Evolutionary conservation across 2,797 vertebrate species (phyloP), one percentile per base, ranked within the genome.

Genomic region (Pangasius sanitwongsei): DNA sequence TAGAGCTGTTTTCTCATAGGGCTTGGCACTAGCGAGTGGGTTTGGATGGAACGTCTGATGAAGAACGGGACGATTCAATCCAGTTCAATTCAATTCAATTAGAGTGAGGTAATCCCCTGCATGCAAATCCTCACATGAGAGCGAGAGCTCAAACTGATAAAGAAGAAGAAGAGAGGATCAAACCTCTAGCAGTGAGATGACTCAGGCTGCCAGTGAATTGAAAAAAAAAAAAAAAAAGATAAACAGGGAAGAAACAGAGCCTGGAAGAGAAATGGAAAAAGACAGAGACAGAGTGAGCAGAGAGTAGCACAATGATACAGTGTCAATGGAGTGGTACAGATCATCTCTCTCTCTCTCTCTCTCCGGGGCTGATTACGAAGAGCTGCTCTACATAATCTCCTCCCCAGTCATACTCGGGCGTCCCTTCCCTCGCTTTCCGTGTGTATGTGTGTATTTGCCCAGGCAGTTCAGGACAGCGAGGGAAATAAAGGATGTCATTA

Each of bases 401-500:
- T 57, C 55, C 55, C 63, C 86, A 55, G 75, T 63, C 41, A 67
- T 41, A 50, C 55, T 18, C 55, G 4, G 55, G 55, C 18, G 8
- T 48, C 53, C 34, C 18, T 34, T 34, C 55, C 6, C 20, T 2
- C 20, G 3, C 11, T 63, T 16, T 34, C 1, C 20, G 9, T 57
- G 77, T 41, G 16, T 8, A 34, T 57, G 57, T 89, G 82, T 57
- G 3, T 16, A 63, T 31, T 53, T 4, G 34, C 48, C 61, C 67
- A 70, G 31, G 50, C 80, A 85, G 77, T 69, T 69, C 12, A n/a
- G 72, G 90, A 94, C 93, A 92, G 92, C 90, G 84, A 86, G 93
- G 93, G 94, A 94, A 95, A 95, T 91, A 91, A 91, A 93, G 93
- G 94, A 94, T 94, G 95, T 94, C 95, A 96, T 96, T 96, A 95